These are phyloP conservation scores for Steatornis caripensis DNA, from an alignment of 2,113 vertebrate genomes.

Conservation along the genomic window DNA sequence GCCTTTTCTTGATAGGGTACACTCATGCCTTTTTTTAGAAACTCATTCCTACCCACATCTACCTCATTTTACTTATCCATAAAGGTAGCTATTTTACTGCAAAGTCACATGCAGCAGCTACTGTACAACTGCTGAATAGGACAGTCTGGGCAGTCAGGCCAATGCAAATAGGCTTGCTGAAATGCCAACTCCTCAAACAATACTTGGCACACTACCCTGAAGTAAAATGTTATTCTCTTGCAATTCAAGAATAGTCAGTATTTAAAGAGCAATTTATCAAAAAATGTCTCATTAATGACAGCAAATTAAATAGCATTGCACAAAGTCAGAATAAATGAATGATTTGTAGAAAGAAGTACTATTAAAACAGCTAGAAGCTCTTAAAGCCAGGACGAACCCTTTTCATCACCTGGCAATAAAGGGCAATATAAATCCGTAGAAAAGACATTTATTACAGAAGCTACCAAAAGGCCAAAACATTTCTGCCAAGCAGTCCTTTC, in stretches of 20 bases:
- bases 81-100: background rate
- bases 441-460: background rate
- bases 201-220: background rate
- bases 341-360: background rate
- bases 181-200: background rate
- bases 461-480: background rate
- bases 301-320: background rate
- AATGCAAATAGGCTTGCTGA: background rate
- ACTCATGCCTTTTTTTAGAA: background rate
- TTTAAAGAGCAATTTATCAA: background rate
- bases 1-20: background rate
- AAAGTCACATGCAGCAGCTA: background rate
- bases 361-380: background rate
- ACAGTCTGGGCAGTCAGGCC: background rate
- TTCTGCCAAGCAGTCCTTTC: background rate
- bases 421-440: background rate
- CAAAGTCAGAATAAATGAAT: background rate
- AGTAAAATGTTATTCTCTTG: background rate
- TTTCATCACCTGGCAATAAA: background rate
- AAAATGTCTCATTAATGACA: background rate
- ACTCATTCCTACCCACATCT: background rate
- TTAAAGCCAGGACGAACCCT: accelerated
- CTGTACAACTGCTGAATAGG: background rate
- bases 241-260: background rate
- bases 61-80: background rate